These are phyloP conservation scores for Caenorhabditis elegans DNA, from an alignment of 1,140 invertebrate genomes.

Conservation along the genomic window WBcel235 BX284605.5:10019001-10019500, in stretches of 20 bases:
- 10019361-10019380: background rate
- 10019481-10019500: background rate
- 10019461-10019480: background rate
- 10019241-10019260: background rate
- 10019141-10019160: background rate
- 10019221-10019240: background rate
- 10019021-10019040: background rate
- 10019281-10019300: background rate
- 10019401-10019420: background rate
- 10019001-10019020: constrained; percentile 11
- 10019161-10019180: background rate
- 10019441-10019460: constrained; percentile 1
- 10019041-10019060: background rate
- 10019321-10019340: background rate
- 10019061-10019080: background rate
- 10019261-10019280: constrained; percentile 1
- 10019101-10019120: background rate
- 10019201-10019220: background rate
- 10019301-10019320: background rate
- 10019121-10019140: background rate
- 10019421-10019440: background rate
- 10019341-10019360: background rate
- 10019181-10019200: constrained; percentile 24
- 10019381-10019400: background rate
- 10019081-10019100: background rate